These are phyloP conservation scores for Fissipunctia ypsillon DNA, from an alignment of 2,888 invertebrate species.

Conservation along the genomic window DNA sequence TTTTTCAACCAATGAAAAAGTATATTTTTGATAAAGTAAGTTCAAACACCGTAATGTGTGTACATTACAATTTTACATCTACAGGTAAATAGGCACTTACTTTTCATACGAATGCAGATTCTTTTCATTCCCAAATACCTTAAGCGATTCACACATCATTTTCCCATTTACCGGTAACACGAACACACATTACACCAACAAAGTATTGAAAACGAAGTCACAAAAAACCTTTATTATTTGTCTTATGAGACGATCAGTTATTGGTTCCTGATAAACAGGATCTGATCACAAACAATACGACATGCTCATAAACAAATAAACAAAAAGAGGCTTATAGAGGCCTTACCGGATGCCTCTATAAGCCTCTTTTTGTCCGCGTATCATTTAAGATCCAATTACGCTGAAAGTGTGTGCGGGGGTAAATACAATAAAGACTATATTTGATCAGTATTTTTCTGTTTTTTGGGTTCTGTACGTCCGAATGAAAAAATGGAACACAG, in stretches of 20 bases:
- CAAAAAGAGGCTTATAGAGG: no score
- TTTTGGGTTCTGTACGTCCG: neutral
- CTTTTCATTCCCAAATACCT: neutral
- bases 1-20: neutral
- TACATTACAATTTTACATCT: neutral
- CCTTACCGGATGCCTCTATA: no score
- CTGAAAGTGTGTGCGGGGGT: conserved; percentile 9
- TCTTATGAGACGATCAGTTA: neutral
- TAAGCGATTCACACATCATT: conserved; percentile 44
- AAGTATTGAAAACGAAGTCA: conserved; percentile 13
- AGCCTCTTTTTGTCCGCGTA: conserved; percentile 19
- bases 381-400: conserved; percentile 23
- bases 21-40: neutral
- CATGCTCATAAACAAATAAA: no score
- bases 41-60: neutral
- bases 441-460: conserved; percentile 18
- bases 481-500: neutral
- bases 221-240: conserved; percentile 13
- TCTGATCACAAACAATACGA: conserved; percentile 16
- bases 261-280: conserved; percentile 12
- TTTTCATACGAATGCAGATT: conserved; percentile 7
- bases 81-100: neutral
- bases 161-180: conserved; percentile 49
- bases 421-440: conserved; percentile 39
- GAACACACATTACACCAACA: conserved; percentile 2